Evolutionary conservation across 2,113 vertebrate species (phyloP), one percentile per base, ranked within the genome.

Genomic region (Apodemus speciosus): DNA sequence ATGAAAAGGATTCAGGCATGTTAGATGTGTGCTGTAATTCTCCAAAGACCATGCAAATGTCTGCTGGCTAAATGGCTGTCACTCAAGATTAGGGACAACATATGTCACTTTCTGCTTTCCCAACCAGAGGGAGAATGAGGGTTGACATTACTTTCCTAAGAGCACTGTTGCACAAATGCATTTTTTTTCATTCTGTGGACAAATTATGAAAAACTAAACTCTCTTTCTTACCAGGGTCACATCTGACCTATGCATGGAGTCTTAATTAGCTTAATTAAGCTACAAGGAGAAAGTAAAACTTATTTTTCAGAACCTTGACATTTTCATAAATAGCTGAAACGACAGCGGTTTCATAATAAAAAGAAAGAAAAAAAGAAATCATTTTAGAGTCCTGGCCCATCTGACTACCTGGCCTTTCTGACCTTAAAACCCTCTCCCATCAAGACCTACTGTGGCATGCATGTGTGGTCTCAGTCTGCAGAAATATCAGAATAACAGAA

Each of bases 21-120:
- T 43, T 93, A 76, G 93, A 90, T 60, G 90, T 69, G 90, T 79
- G 40, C 58, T 73, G 62, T 73, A 94, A 94, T 94, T 96, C 94
- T 95, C 96, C 84, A 94, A 96, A 97, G 95, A 89, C 75, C 79
- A 71, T 87, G 84, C 62, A 96, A 96, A 94, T 93, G 43, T 94
- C 91, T 93, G 72, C 72, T 88, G 68, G 90, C 66, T 95, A 94
- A 96, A 94, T 90, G 80, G 76, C 84, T 96, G 91, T 95, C 95
- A 93, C 43, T 96, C 92, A 97, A 94, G 93, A 96, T 96, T 93
- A 96, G 87, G 71, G 64, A 87, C 53, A 87, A 92, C 89, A 92
- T 86, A 80, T 66, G 51, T 89, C 81, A 32, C 21, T 95, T 93
- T 93, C 75, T 84, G 75, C 79, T 91, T 93, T 79, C 92, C 40